These are phyloP conservation scores for Lerista edwardsae DNA, from an alignment of 2,797 vertebrate genomes.

Conservation along the genomic window DNA sequence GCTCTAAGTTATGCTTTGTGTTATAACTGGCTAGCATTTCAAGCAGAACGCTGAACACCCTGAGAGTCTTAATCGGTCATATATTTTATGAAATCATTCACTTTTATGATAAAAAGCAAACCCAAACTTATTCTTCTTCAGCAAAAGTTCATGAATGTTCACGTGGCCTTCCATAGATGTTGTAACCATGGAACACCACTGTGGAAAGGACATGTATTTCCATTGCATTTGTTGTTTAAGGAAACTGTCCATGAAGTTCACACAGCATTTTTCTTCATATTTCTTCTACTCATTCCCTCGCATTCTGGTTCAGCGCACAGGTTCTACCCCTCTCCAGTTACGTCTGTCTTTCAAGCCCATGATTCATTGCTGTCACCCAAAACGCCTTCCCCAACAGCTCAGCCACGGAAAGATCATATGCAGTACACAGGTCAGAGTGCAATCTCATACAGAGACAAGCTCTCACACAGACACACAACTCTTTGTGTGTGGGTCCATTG, in stretches of 20 bases:
- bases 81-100: slow-evolving; percentile 35
- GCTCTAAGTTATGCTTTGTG: slow-evolving; percentile 46
- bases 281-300: not conserved
- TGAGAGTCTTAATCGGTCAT: slow-evolving; percentile 49
- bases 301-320: not conserved
- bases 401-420: not conserved
- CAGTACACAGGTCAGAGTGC: too few species aligned
- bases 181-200: not conserved
- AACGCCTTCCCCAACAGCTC: not conserved
- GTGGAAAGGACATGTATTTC: not conserved
- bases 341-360: not conserved
- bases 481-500: too few species aligned
- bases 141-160: not conserved
- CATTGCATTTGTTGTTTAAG: not conserved
- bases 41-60: slow-evolving; percentile 20
- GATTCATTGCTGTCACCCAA: not conserved
- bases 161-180: not conserved
- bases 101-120: slow-evolving; percentile 26
- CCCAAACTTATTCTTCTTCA: not conserved
- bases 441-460: too few species aligned
- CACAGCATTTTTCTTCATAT: not conserved
- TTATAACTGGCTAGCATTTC: slow-evolving; percentile 36
- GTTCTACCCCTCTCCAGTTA: too few species aligned
- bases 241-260: not conserved
- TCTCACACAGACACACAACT: too few species aligned